Percentiles rank a stretch among this genome's conserved stretches.
Evolutionary conservation across 2,113 vertebrate species (phyloP).

Genomic region (Edolisoma coerulescens): DNA sequence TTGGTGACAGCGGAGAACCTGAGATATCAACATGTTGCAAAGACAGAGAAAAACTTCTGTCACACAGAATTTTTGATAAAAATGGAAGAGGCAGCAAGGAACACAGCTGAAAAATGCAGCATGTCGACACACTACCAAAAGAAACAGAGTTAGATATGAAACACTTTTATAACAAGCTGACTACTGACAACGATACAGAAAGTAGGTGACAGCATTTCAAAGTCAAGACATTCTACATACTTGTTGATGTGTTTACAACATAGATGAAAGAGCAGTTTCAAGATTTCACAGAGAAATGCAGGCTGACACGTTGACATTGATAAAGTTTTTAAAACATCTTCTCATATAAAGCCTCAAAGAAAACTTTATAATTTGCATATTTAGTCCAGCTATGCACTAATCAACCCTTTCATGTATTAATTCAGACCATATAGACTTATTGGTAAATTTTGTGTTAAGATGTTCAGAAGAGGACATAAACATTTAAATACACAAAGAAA

Average conservation of each 20-base stretch:
- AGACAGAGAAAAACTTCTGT: conserved; percentile 48
- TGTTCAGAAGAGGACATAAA: not conserved
- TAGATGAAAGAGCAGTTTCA: conserved; percentile 67
- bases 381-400: conserved; percentile 12
- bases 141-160: conserved; percentile 59
- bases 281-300: conserved; percentile 52
- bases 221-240: conserved; percentile 71
- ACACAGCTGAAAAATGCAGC: conserved; percentile 45
- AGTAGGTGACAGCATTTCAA: conserved; percentile 70
- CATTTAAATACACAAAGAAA: not conserved
- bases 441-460: not conserved
- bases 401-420: not conserved
- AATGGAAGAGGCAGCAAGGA: conserved; percentile 45
- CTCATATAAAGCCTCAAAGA: conserved; percentile 10
- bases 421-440: not conserved
- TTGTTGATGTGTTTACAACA: conserved; percentile 73
- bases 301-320: conserved; percentile 52
- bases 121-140: conserved; percentile 40
- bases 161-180: conserved; percentile 68
- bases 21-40: conserved; percentile 43
- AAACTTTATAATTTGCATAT: conserved; percentile 67
- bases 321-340: conserved; percentile 63
- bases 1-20: conserved; percentile 42
- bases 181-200: conserved; percentile 66
- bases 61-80: conserved; percentile 57